Conservation (phyloP, 2,113 vertebrate species). For the Paratilapia polleni region DNA sequence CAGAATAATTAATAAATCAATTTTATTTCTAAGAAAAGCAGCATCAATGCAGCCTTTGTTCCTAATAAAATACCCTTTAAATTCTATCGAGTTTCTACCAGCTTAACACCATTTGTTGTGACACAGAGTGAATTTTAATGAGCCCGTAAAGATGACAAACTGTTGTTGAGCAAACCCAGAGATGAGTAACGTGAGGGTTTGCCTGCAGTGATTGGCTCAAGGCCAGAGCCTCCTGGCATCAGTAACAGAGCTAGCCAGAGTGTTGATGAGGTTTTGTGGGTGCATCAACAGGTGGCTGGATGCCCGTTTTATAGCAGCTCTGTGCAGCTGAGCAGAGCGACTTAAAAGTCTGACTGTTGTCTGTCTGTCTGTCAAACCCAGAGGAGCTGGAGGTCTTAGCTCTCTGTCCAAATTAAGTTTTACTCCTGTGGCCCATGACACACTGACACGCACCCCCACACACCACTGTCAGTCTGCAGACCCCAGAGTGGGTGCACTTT, state of each 20-base stretch:
- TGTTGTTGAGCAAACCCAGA: constrained; percentile 11
- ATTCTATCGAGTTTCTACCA: neutral
- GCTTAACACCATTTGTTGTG: neutral
- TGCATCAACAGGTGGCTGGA: constrained; percentile 57
- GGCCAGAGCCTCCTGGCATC: constrained; percentile 45
- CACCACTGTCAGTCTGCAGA: constrained; percentile 29
- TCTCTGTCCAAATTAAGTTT: constrained; percentile 49
- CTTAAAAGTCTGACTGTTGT: constrained; percentile 47
- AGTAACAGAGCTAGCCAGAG: constrained; percentile 1
- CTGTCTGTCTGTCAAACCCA: constrained; percentile 36
- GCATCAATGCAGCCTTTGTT: neutral
- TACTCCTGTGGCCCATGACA: constrained; percentile 31
- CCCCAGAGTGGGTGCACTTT: constrained; percentile 19
- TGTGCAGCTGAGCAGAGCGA: constrained; percentile 2
- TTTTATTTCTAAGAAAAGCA: neutral
- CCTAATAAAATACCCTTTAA: neutral
- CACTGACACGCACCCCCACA: constrained; percentile 12
- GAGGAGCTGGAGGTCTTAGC: constrained; percentile 35
- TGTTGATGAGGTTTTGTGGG: constrained; percentile 46
- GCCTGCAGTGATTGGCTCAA: constrained; percentile 34
- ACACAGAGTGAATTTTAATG: constrained; percentile 16
- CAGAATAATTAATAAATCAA: neutral
- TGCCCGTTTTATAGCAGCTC: constrained; percentile 17
- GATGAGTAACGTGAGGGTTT: neutral
- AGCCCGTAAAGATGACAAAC: constrained; percentile 11